Evolutionary conservation across 2,113 vertebrate species (phyloP).

Genomic region (Oreotrochilus melanogaster): DNA sequence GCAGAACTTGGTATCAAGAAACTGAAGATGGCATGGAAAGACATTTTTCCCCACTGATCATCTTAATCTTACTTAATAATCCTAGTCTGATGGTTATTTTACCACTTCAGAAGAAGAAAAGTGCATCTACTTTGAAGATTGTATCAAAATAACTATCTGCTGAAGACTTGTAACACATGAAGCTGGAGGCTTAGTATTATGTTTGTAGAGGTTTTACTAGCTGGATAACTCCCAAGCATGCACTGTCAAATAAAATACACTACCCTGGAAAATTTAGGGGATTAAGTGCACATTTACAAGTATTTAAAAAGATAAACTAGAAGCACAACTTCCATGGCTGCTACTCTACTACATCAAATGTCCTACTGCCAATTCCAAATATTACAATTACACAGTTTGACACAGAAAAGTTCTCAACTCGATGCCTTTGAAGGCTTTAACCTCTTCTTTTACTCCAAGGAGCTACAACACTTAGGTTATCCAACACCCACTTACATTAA

Average conservation of each 20-base stretch:
- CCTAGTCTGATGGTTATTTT: neutral
- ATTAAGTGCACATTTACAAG: neutral
- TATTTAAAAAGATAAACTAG: neutral
- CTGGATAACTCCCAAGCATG: neutral
- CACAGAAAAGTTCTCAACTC: neutral
- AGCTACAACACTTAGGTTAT: neutral
- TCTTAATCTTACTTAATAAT: neutral
- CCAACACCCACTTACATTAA: slow-evolving; percentile 82
- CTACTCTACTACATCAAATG: neutral
- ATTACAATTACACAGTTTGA: neutral
- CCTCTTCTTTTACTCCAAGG: neutral
- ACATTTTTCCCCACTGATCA: neutral
- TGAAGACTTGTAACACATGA: neutral
- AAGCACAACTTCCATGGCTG: neutral
- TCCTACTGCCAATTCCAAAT: neutral
- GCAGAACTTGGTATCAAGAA: neutral
- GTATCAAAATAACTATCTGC: neutral
- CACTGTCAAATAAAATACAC: neutral
- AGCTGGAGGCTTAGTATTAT: neutral
- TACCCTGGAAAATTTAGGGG: neutral
- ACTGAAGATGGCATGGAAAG: neutral
- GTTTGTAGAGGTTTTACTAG: neutral
- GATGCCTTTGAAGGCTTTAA: neutral
- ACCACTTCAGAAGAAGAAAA: neutral
- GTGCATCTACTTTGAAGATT: neutral